phyloP scores from a whole-genome alignment of 1,140 invertebrate genomes.

The Drosophila virilis region DNA sequence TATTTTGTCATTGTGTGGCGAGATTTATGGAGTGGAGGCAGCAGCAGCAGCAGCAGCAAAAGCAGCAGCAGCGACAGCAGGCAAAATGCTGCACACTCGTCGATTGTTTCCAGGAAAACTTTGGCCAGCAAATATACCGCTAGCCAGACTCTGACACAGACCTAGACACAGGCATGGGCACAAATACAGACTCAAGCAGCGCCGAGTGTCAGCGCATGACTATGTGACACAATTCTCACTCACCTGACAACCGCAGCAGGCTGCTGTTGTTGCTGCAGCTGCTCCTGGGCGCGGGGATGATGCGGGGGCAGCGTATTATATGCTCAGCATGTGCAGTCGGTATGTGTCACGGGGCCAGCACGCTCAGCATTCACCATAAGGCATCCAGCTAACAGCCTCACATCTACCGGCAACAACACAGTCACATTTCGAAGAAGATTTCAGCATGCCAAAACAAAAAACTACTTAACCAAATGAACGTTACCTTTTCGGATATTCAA shows the following conservation, averaged over 20 bases:
- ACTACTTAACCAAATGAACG: constrained; percentile 18
- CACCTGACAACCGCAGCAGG: constrained; percentile 68
- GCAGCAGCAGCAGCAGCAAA: constrained; percentile 41
- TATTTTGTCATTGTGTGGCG: constrained; percentile 84
- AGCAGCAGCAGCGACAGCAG: constrained; percentile 34
- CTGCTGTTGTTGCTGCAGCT: constrained; percentile 6
- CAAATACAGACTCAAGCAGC: constrained; percentile 32
- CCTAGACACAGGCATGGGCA: constrained; percentile 27
- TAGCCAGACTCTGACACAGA: constrained; percentile 42
- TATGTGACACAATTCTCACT: constrained; percentile 83
- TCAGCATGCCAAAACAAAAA: constrained; percentile 12
- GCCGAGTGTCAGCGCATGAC: constrained; percentile 77
- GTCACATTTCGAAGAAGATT: constrained; percentile 15
- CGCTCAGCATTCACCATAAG: constrained; percentile 47
- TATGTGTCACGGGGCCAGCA: constrained; percentile 79
- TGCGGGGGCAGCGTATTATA: constrained; percentile 32
- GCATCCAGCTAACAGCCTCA: constrained; percentile 15
- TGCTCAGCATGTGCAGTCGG: constrained; percentile 72
- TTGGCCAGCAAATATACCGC: constrained; percentile 79
- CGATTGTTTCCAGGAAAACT: constrained; percentile 81
- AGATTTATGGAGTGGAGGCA: constrained; percentile 83
- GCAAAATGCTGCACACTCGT: constrained; percentile 60
- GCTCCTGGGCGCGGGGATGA: constrained; percentile 7
- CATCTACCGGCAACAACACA: constrained; percentile 6
- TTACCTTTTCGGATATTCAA: constrained; percentile 3